Percentiles rank a stretch among this genome's conserved stretches.
phyloP scores from a whole-genome alignment of 2,797 vertebrate species.

The Enteromius anoplus region DNA sequence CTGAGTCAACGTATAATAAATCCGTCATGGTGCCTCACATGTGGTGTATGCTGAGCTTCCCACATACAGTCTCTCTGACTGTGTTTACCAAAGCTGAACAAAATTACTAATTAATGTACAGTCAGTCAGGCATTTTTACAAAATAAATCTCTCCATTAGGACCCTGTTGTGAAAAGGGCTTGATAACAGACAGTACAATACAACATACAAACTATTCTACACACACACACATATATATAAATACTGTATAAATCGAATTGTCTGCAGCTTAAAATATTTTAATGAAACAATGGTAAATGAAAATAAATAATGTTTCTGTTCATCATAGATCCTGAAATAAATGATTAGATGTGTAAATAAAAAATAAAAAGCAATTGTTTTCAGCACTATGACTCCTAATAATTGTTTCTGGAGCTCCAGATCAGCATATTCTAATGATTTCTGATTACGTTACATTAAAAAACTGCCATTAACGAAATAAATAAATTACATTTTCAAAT shows the following conservation, averaged over 20 bases:
- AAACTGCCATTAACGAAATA: neutral
- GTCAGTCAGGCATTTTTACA: neutral
- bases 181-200: neutral
- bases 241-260: too few species aligned
- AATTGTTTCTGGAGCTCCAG: neutral
- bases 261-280: neutral
- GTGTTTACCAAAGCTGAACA: neutral
- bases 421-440: neutral
- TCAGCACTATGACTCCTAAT: neutral
- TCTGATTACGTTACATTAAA: neutral
- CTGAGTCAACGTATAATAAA: slow-evolving; percentile 25
- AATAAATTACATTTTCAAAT: neutral
- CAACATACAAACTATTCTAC: neutral
- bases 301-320: too few species aligned
- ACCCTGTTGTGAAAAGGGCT: neutral
- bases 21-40: slow-evolving; percentile 13
- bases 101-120: slow-evolving; percentile 5
- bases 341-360: too few species aligned
- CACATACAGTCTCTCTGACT: neutral
- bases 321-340: too few species aligned
- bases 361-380: neutral
- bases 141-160: neutral
- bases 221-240: too few species aligned
- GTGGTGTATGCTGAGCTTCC: neutral
- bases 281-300: neutral